Conservation (phyloP, 2,113 vertebrate genomes). For the Larimichthys polyactis region DNA sequence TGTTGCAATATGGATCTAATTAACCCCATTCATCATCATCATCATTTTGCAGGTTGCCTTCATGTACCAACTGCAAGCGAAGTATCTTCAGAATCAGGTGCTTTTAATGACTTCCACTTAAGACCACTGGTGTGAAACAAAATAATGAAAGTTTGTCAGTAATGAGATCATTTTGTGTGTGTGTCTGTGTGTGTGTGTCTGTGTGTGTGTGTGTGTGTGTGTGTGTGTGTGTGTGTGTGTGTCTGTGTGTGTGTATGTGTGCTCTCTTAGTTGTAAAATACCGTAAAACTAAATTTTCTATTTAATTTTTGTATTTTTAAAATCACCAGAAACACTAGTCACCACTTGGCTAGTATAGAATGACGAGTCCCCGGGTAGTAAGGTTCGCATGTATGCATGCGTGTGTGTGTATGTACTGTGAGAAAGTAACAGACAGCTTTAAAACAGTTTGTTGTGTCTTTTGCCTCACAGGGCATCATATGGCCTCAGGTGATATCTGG, state of each 20-base stretch:
- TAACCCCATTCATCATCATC: constrained; percentile 39
- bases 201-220: too few relatives aligned
- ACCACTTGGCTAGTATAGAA: too few relatives aligned
- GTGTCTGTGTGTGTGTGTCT: too few relatives aligned
- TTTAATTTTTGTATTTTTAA: too few relatives aligned
- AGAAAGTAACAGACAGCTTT: constrained; percentile 29
- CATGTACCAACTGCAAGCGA: constrained; percentile 90
- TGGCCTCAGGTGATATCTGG: constrained; percentile 90
- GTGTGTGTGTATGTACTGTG: not conserved
- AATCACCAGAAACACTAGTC: too few relatives aligned
- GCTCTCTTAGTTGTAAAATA: too few relatives aligned
- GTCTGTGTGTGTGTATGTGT: too few relatives aligned
- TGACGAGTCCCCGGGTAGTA: too few relatives aligned
- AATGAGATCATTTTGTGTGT: constrained; percentile 14
- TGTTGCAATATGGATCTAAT: constrained; percentile 54
- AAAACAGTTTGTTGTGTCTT: constrained; percentile 33
- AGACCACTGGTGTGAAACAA: constrained; percentile 20
- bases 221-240: not conserved
- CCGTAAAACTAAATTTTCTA: too few relatives aligned
- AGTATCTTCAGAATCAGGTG: constrained; percentile 94
- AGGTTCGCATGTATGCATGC: too few relatives aligned
- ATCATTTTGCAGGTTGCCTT: constrained; percentile 86
- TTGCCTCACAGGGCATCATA: constrained; percentile 87
- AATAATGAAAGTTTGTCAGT: constrained; percentile 18
- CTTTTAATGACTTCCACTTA: constrained; percentile 18